Evolutionary conservation across 2,888 invertebrate species (phyloP), one percentile per base, ranked within the genome.

Genomic region (Lepidonotus clava): DNA sequence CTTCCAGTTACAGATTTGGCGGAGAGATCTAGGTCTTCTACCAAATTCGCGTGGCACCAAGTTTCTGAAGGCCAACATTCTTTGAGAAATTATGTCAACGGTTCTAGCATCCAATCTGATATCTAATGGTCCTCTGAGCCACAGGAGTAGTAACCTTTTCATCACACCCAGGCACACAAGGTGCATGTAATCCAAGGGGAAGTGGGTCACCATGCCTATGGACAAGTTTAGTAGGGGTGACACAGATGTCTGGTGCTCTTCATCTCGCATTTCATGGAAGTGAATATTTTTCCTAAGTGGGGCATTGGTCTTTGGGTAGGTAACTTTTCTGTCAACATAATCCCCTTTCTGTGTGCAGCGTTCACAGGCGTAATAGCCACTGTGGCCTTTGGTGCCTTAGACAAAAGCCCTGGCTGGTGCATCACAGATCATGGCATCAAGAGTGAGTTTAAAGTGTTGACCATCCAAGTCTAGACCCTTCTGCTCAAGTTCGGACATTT

Each of bases 231-330:
- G 32, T 8, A 66, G 66, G 11, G 66, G 66, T 14, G 32, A 66
- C 6, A n/a, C 8, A 6, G 6, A 6, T 14, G 32, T 24, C 6
- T 66, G 66, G 32, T 66, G 66, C n/a, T 66, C 66, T 28, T n/a
- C 66, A 28, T 66, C 66, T 24, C 66, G 66, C 66, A 66, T 66
- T n/a, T 66, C 66, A 66, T 28, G 14, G n/a, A 66, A 66, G 66
- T 66, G 66, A 66, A 28, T 28, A 66, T 66, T n/a, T 28, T 6
- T 66, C n/a, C 66, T 66, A 14, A 14, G 8, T n/a, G 66, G 66
- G n/a, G n/a, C 66, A 66, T 66, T 66, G 6, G n/a, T 14, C 66
- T 66, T 28, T 14, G 66, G 66, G n/a, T 14, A 66, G 8, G 66
- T 66, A 6, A 66, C n/a, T 66, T 28, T 66, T n/a, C 32, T 24